phyloP scores from a whole-genome alignment of 2,113 vertebrate species.

The Sinosuthora webbiana region DNA sequence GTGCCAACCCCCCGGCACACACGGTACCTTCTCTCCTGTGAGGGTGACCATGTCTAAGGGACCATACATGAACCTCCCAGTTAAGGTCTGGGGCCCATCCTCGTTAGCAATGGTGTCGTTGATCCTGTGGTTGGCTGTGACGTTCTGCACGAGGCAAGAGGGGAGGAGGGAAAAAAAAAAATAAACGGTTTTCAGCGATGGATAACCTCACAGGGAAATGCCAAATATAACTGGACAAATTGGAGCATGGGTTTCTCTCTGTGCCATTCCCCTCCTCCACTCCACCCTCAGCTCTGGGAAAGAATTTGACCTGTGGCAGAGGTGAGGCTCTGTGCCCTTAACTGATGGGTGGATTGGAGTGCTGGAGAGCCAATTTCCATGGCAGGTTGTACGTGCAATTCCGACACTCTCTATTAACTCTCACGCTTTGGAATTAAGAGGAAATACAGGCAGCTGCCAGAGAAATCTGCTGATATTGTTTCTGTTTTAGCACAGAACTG shows the following conservation, averaged over 20 bases:
- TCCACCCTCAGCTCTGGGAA: not conserved
- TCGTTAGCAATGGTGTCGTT: conserved; percentile 89
- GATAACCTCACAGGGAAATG: not conserved
- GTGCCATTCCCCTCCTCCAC: too few species aligned
- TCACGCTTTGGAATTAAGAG: not conserved
- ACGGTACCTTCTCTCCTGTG: conserved; percentile 90
- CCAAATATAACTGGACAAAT: not conserved
- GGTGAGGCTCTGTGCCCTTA: not conserved
- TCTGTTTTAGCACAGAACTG: not conserved
- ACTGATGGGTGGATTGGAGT: accelerated
- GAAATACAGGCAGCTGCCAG: not conserved
- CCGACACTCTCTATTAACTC: not conserved
- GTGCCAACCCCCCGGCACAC: not conserved
- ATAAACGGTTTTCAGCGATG: not conserved
- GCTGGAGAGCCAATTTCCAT: not conserved
- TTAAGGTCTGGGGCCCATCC: conserved; percentile 87
- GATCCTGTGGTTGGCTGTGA: conserved; percentile 94
- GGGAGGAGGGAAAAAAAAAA: too few species aligned
- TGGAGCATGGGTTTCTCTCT: not conserved
- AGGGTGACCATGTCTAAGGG: conserved; percentile 98
- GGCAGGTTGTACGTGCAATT: not conserved
- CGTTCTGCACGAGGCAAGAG: conserved; percentile 78
- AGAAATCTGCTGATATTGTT: not conserved
- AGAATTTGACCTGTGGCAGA: not conserved
- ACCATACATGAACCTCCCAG: conserved; percentile 94